phyloP scores from a whole-genome alignment of 2,113 vertebrate genomes.

The Herpetotheres cachinnans region DNA sequence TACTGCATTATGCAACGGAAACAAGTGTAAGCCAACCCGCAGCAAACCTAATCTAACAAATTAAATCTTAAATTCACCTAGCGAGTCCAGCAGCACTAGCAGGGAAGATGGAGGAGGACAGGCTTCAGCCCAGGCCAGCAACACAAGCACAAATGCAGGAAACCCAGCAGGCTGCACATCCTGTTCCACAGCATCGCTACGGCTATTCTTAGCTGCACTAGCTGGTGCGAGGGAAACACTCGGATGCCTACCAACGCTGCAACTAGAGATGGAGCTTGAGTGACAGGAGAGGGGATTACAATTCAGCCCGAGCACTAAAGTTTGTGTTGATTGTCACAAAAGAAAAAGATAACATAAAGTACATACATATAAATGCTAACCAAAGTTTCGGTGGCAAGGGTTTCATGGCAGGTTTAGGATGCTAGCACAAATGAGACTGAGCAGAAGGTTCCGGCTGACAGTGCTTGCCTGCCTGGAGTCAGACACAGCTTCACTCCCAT shows the following conservation, averaged over 20 bases:
- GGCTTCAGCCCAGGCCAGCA: background rate
- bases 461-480: background rate
- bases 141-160: slow-evolving; percentile 27
- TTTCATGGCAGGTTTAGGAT: background rate
- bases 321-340: background rate
- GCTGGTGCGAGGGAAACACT: background rate
- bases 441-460: background rate
- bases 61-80: background rate
- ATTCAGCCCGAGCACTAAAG: background rate
- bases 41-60: background rate
- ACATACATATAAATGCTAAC: background rate
- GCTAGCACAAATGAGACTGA: background rate
- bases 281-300: background rate
- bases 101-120: background rate
- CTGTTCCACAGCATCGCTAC: background rate
- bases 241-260: background rate
- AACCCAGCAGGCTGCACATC: slow-evolving; percentile 59
- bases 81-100: background rate
- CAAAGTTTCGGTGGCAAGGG: background rate
- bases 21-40: background rate
- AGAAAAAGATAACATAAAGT: background rate
- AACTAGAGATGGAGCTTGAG: background rate
- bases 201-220: slow-evolving; percentile 36
- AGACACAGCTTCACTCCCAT: background rate
- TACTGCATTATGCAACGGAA: background rate